phyloP scores from a whole-genome alignment of 2,113 vertebrate genomes.

The Chrysochloris asiatica region DNA sequence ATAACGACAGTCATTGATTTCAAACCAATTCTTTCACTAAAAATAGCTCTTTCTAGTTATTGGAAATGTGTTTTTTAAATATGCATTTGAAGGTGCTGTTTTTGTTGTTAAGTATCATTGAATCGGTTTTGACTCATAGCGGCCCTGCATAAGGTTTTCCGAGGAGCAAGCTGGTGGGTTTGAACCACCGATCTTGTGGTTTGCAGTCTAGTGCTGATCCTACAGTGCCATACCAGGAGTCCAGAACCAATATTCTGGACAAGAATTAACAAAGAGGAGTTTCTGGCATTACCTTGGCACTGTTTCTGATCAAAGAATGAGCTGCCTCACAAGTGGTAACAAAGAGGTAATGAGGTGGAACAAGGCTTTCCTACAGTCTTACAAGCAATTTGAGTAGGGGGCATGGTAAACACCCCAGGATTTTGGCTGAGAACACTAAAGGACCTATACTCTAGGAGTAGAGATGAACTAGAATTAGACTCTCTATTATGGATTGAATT shows the following conservation, averaged over 20 bases:
- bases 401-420: neutral
- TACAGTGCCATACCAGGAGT: too few relatives aligned
- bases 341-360: neutral
- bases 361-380: neutral
- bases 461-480: neutral
- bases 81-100: neutral
- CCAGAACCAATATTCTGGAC: neutral
- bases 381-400: neutral
- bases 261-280: neutral
- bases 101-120: too few relatives aligned
- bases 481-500: neutral
- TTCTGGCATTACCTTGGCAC: neutral
- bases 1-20: neutral
- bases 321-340: neutral
- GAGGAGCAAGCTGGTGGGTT: too few relatives aligned
- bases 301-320: neutral
- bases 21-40: neutral
- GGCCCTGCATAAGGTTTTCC: too few relatives aligned
- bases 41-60: neutral
- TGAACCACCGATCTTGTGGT: too few relatives aligned
- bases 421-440: neutral
- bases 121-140: too few relatives aligned
- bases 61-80: slow-evolving; percentile 12
- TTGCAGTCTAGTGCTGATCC: too few relatives aligned
- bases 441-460: accelerated